Conservation (phyloP, 2,888 invertebrate species). For the Mesodorylaimus sp. region DNA sequence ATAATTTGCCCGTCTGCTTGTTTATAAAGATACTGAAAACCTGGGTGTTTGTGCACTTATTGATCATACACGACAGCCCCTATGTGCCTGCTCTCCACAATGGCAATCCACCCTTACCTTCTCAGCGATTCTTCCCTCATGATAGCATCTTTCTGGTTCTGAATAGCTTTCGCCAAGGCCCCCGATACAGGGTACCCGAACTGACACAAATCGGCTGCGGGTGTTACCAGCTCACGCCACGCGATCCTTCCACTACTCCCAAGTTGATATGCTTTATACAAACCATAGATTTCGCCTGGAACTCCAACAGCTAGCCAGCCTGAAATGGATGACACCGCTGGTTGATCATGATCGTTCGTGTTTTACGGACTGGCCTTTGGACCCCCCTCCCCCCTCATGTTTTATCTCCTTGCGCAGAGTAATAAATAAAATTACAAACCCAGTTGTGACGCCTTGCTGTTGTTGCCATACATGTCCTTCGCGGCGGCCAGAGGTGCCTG, state of each 20-base stretch:
- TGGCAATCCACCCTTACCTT: no score
- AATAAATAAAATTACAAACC: constrained; percentile 8
- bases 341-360: no score
- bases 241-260: constrained; percentile 14
- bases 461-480: constrained; percentile 28
- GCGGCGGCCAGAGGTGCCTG: constrained; percentile 41
- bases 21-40: constrained; percentile 18
- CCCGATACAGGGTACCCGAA: background rate
- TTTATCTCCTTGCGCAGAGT: constrained; percentile 11
- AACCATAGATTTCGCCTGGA: constrained; percentile 28
- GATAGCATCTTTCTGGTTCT: no score
- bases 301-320: constrained; percentile 16
- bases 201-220: background rate
- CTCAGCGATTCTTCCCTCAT: no score
- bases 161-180: background rate
- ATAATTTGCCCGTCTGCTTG: constrained; percentile 19
- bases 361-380: no score
- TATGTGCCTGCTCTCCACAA: no score
- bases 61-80: no score
- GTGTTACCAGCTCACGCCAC: background rate
- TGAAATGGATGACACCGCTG: no score
- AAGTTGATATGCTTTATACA: constrained; percentile 22
- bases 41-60: constrained; percentile 16
- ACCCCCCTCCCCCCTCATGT: no score
- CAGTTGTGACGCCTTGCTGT: constrained; percentile 18